phyloP scores from a whole-genome alignment of 1,140 invertebrate genomes.

The Schlechtendalia chinensis region DNA sequence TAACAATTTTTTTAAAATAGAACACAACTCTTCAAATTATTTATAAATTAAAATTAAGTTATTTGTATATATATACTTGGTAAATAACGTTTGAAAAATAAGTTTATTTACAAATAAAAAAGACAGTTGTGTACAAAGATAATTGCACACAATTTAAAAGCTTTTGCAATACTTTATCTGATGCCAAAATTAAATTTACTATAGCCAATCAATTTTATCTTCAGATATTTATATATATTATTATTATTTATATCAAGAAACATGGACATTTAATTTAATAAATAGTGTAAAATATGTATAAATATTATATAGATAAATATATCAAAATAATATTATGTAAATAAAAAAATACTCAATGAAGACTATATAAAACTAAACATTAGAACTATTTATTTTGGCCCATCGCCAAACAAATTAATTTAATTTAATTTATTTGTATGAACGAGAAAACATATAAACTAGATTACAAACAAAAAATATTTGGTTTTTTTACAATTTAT shows the following conservation, averaged over 20 bases:
- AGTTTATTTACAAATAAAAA: neutral
- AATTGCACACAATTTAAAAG: neutral
- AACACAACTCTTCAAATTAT: neutral
- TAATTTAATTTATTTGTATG: neutral
- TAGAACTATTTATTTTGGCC: neutral
- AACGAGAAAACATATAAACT: slow-evolving; percentile 1
- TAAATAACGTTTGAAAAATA: neutral
- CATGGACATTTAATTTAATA: neutral
- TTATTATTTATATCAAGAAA: neutral
- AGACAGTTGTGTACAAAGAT: neutral
- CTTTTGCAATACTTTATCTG: neutral
- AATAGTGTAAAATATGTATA: neutral
- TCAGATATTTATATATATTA: neutral
- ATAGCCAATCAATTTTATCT: neutral
- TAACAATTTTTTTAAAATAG: neutral
- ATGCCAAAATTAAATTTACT: neutral
- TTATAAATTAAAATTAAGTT: neutral
- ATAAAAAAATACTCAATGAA: neutral
- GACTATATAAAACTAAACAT: neutral
- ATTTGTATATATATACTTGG: neutral
- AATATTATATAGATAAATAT: neutral
- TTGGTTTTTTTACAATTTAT: neutral
- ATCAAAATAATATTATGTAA: neutral
- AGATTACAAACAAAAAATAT: neutral
- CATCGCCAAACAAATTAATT: neutral